Percentiles rank a stretch among this genome's conserved stretches.
These are phyloP conservation scores for Zosterops hypoxanthus DNA, from an alignment of 2,113 vertebrate species.

Conservation along the genomic window DNA sequence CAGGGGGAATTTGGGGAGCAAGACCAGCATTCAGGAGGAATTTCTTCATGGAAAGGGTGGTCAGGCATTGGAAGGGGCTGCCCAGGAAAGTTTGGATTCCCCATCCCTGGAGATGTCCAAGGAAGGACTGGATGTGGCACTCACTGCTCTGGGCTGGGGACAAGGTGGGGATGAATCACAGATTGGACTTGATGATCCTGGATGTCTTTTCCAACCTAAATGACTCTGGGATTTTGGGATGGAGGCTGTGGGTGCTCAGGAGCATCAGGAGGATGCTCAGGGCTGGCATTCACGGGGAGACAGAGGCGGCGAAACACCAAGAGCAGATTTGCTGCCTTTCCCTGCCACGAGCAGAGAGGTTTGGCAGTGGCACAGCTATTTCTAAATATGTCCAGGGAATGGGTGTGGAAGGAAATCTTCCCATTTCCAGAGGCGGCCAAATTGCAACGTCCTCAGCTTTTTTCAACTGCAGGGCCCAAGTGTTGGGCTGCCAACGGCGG, in stretches of 20 bases:
- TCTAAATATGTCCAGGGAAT: slow-evolving; percentile 64
- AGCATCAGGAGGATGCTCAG: background rate
- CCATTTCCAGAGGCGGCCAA: slow-evolving; percentile 34
- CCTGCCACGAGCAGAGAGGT: background rate
- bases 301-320: fast-evolving
- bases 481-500: background rate
- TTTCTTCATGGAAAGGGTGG: background rate
- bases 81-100: background rate
- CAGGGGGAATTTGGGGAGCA: background rate
- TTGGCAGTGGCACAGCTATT: slow-evolving; percentile 42
- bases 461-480: background rate
- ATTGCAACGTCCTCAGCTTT: slow-evolving; percentile 39
- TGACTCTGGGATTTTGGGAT: fast-evolving
- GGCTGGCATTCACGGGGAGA: fast-evolving
- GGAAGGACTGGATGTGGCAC: fast-evolving
- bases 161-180: background rate
- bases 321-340: background rate
- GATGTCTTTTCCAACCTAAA: fast-evolving
- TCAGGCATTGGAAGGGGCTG: background rate
- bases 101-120: background rate
- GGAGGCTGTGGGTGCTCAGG: fast-evolving
- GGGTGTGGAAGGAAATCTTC: slow-evolving; percentile 67
- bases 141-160: background rate
- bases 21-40: background rate
- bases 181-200: background rate